Evolutionary conservation across 2,888 invertebrate genomes (phyloP), one percentile per base, ranked within the genome.

Genomic region (Nineta flava): DNA sequence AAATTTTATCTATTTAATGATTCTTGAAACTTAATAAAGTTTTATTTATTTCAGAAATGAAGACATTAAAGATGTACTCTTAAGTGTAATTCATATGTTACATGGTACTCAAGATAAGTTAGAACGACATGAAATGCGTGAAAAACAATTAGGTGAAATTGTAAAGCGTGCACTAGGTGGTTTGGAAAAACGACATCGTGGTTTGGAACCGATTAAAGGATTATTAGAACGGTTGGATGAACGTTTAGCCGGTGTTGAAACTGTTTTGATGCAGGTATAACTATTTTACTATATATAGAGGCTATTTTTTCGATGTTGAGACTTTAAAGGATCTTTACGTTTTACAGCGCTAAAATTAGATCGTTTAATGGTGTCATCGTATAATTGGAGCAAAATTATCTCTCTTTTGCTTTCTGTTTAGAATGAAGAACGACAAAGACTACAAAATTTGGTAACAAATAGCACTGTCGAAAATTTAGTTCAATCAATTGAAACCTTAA

Each of bases 91-190:
- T 9, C 83, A 85, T 61, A 83, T 87, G 64, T 81, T 87, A 63
- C 76, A 86, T 43, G 75, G 79, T 38, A 77, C 84, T 47, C 87
- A 86, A 54, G 86, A 85, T 61, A 90, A 88, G 67, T 64, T 91
- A 53, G 88, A 90, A 60, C 71, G 90, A 13, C 90, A 91, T 64
- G 90, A 91, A 63, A 79, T 76, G 57, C 71, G 91, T 10, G 88
- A 90, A 64, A 75, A 85, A 54, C 79, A 79, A 1, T 67, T 87
- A 17, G 87, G 86, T 0, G 88, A 90, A 51, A 76, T 84, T 55
- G 61, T 88, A 48, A 88, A 87, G 67, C 83, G 82, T 62, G 77
- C 80, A 46, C 66, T 91, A 52, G 67, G 72, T 2, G 69, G 75
- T 0, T 64, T 90, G 45, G 87, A 87, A 55, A 87, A 84, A 63